Evolutionary conservation across 2,113 vertebrate genomes (phyloP), one percentile per base, ranked within the genome.

Genomic region (Oxyruncus cristatus): DNA sequence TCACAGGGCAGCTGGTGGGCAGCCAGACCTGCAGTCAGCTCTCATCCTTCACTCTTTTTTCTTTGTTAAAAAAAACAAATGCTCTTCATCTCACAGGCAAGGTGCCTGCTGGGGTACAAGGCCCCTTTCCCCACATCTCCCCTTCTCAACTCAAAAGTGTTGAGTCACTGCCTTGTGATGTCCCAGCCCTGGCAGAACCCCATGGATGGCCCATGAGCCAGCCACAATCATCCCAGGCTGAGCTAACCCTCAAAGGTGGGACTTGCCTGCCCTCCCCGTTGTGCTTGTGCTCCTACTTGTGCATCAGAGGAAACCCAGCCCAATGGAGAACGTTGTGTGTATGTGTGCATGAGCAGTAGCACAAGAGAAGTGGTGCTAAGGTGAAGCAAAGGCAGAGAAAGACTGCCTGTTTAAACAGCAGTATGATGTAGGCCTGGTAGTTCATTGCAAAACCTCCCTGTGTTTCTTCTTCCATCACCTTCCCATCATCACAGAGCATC

Each of bases 261-360:
- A 50, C 20, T 41, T 59, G 20, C 49, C 59, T 4, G 0, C 19
- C 2, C 21, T 52, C 16, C 26, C 32, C 0, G 0, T 23, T 47
- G 42, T 59, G 32, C 28, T 68, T 24, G 5, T 0, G 0, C 37
- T 50, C 15, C n/a, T 70, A 55, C 46, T 88, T 0, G 0, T n/a
- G 46, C 49, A 33, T 39, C 44, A 76, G 70, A 52, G 27, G 70
- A 33, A 49, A 37, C 24, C 14, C 0, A 5, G 16, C 33, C 33
- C 50, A 11, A 16, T 32, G 63, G 46, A 63, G 35, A 75, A 2
- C 1, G 13, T 1, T 28, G 22, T 15, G 17, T 18, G 27, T 9
- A 2, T n/a, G 18, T 35, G 21, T 37, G 42, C 18, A 12, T 10
- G 11, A 52, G 49, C 18, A 35, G 52, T n/a, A 44, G 56, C 71